Evolutionary conservation across 2,888 invertebrate genomes (phyloP), one percentile per base, ranked within the genome.

Genomic region (Stramonita haemastoma): DNA sequence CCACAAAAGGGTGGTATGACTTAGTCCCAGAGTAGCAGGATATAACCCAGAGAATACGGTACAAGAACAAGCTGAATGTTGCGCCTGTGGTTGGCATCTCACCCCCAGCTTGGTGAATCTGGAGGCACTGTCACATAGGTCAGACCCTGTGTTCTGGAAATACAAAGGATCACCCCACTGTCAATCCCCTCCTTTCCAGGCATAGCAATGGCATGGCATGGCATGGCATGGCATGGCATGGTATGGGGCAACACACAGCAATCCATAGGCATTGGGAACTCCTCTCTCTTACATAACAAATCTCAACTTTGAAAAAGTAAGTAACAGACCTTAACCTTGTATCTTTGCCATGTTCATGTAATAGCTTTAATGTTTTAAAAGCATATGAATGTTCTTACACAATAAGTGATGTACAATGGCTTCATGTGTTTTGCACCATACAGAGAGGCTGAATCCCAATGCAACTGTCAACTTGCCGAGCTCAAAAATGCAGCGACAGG

Each of bases 91-190:
- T 70, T 22, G 70, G 29, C 29, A 29, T 87, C 87, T 90, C 90
- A 92, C 70, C 92, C 92, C 92, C 92, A 92, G 46, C 92, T 91
- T 19, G 92, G 92, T 57, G 92, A 91, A 36, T 92, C 92, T 56
- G 91, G 91, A 79, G 92, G 92, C 57, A 92, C 90, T 0, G 92
- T 92, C 70, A 92, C 92, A 89, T 91, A 92, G 34, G 92, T 90
- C 88, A 92, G 88, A 57, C 91, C 91, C 87, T 92, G 87, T 36
- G 87, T 77, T 81, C 86, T 86, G 86, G 60, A 86, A 86, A 60
- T 46, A 89, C 19, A 89, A 86, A 89, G 1, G 84, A 89, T 85
- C 89, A 89, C 77, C 88, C 88, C 88, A 88, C 88, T 88, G 88
- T 88, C 60, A 88, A 70, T 88, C 46, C 26, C 29, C 57, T n/a